phyloP scores from a whole-genome alignment of 2,113 vertebrate genomes.

The Chitala chitala region DNA sequence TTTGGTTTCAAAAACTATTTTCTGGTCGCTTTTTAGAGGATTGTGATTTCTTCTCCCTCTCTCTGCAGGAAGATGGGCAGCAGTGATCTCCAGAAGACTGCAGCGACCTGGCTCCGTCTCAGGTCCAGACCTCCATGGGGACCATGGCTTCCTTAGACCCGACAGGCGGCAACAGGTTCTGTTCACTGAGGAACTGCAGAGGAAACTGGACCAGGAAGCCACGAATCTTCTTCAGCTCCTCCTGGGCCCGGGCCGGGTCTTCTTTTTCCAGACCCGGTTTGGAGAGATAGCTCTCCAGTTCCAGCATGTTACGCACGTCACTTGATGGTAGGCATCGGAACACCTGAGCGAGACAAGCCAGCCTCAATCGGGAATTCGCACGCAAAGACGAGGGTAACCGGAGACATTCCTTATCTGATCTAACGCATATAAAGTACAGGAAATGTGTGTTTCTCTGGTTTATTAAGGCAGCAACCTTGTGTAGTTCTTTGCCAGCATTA shows the following conservation, averaged over 20 bases:
- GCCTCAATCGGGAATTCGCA: too few species aligned
- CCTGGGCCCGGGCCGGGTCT: constrained; percentile 72
- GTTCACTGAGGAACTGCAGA: constrained; percentile 80
- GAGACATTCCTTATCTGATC: too few species aligned
- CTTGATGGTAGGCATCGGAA: constrained; percentile 93
- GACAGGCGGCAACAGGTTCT: constrained; percentile 84
- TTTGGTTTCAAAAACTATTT: neutral
- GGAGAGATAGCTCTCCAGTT: constrained; percentile 75
- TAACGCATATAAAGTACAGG: too few species aligned
- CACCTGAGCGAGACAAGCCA: constrained; percentile 67
- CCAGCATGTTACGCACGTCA: constrained; percentile 74
- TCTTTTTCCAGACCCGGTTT: constrained; percentile 71
- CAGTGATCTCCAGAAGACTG: too few species aligned
- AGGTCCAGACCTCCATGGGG: constrained; percentile 95
- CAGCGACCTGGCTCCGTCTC: constrained; percentile 38
- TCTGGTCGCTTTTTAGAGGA: neutral
- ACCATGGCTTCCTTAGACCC: constrained; percentile 94
- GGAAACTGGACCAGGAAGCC: constrained; percentile 95
- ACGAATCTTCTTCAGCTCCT: constrained; percentile 86
- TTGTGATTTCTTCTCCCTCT: neutral
- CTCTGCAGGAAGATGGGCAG: too few species aligned
- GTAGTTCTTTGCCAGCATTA: too few species aligned
- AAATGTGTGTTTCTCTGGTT: too few species aligned
- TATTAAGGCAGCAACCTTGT: too few species aligned
- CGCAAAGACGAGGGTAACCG: too few species aligned